A percentile compares a stretch with the other conserved stretches of the same genome.
Conservation (phyloP, 2,888 invertebrate genomes). For the Rambutsinella grinnellia region DNA sequence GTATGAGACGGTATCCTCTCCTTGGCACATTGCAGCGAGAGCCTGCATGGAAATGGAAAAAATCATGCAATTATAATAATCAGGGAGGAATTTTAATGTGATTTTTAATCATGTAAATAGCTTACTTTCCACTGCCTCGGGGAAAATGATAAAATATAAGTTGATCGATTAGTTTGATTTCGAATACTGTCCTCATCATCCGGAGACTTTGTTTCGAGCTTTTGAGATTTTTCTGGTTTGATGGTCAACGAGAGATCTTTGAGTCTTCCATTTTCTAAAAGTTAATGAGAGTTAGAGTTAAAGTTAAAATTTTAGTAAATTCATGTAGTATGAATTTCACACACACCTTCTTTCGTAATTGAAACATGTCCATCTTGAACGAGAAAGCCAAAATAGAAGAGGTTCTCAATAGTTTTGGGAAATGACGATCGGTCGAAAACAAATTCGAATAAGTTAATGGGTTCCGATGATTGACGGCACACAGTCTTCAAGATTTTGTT, state of each 20-base stretch:
- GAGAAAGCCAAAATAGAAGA: constrained; percentile 32
- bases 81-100: neutral
- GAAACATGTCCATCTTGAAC: constrained; percentile 25
- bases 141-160: constrained; percentile 27
- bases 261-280: constrained; percentile 35
- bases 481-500: constrained; percentile 13
- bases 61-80: no score
- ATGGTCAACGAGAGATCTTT: constrained; percentile 24
- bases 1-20: constrained; percentile 5
- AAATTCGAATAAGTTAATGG: constrained; percentile 31
- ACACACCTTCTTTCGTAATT: constrained; percentile 17
- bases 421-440: constrained; percentile 20
- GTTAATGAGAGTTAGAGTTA: no score
- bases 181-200: constrained; percentile 2
- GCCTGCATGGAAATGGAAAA: no score
- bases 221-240: constrained; percentile 20
- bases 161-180: constrained; percentile 27
- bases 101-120: neutral
- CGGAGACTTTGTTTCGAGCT: neutral
- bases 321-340: no score
- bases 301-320: no score
- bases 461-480: neutral
- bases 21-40: constrained; percentile 2
- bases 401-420: constrained; percentile 28
- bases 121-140: constrained; percentile 32